Evolutionary conservation across 2,113 vertebrate species (phyloP).

Genomic region (Gobius niger): DNA sequence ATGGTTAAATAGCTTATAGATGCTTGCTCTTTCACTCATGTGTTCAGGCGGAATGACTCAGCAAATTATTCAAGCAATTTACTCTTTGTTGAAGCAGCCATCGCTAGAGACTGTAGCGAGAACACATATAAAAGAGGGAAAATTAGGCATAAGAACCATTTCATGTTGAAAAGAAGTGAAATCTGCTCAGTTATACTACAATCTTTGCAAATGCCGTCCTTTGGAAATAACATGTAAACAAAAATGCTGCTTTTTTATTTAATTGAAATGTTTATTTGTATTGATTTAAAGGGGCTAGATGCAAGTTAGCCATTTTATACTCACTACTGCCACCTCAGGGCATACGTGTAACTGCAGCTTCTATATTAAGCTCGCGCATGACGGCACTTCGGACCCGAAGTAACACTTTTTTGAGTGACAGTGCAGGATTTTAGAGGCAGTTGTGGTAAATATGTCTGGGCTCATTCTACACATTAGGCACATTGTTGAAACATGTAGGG

Average conservation of each 20-base stretch:
- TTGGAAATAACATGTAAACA: no score
- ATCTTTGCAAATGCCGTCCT: neutral
- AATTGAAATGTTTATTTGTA: neutral
- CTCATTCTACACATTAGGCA: no score
- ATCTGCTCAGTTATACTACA: neutral
- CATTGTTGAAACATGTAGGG: no score
- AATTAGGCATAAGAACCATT: neutral
- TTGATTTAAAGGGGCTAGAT: neutral
- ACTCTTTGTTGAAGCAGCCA: slow-evolving; percentile 1
- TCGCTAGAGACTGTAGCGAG: neutral
- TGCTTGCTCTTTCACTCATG: slow-evolving; percentile 11
- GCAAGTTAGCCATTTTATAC: no score
- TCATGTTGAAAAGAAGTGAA: neutral
- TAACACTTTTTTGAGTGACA: no score
- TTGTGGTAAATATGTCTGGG: no score
- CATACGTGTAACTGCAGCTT: no score
- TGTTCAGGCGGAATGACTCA: slow-evolving; percentile 5
- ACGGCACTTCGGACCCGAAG: no score
- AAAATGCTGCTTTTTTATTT: no score
- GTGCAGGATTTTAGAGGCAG: no score
- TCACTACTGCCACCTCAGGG: no score
- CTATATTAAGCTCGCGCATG: no score
- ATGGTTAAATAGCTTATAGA: slow-evolving; percentile 2
- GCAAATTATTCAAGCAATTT: slow-evolving; percentile 14
- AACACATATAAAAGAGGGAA: neutral